Evolutionary conservation across 2,113 vertebrate genomes (phyloP), one percentile per base, ranked within the genome.

Genomic region (Mobula hypostoma): DNA sequence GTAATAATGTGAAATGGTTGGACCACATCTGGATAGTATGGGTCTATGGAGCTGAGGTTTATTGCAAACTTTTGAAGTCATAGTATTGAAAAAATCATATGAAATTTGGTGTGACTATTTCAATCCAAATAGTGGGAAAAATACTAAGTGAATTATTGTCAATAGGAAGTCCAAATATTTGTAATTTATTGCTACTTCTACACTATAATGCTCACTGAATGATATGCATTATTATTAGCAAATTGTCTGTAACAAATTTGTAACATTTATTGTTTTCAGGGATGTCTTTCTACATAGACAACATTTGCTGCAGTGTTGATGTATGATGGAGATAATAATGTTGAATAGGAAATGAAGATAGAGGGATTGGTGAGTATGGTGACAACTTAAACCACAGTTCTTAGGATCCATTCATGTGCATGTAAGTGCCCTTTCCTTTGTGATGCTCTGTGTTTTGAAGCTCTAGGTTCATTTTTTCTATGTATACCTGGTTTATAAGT

Each of bases 281-380:
- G 68, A 93, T 93, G 90, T 93, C 66, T 93, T 93, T 93, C 32
- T 48, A 72, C 21, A 36, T 72, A 27, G 27, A 36, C 90, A 74
- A 74, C 32, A 74, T 21, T 74, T 32, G 36, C 70, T 93, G 68
- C 90, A 29, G 70, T 36, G 24, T 48, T 74, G 68, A 70, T 74
- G 66, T 93, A 72, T 93, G 68, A 93, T 93, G 90, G 36, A 24
- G 63, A 74, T 48, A 93, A 24, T 21, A 74, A 6, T 70, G 90
- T 40, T 74, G 21, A 74, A 40, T 48, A 74, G 36, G 90, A 93
- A 72, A 93, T 93, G 90, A 93, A 72, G 90, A 93, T 74, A 74
- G 90, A 74, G 32, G 90, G 70, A 74, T 36, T 93, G 66, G 90
- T 93, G 90, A 93, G 90, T 93, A 48, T 40, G 8, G 68, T 40